Percentiles rank a stretch among this genome's conserved stretches.
These are phyloP conservation scores for Agrilus cyanescens DNA, from an alignment of 2,888 invertebrate genomes.

Conservation along the genomic window DNA sequence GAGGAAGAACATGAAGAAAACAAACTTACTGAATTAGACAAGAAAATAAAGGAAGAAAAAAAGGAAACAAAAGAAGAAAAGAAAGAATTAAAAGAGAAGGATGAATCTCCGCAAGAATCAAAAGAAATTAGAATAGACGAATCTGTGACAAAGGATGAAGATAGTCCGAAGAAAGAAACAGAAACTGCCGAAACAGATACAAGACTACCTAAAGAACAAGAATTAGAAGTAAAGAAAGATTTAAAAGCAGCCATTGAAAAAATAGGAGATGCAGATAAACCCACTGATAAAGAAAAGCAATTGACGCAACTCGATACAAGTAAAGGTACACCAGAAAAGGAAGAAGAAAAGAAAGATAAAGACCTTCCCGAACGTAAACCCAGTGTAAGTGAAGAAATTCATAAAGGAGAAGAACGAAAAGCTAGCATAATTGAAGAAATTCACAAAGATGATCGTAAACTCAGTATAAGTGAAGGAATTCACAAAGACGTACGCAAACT, in stretches of 20 bases:
- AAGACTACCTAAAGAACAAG: slow-evolving; percentile 1
- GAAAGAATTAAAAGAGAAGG: slow-evolving; percentile 1
- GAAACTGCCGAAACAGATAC: slow-evolving; percentile 1
- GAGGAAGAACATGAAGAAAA: slow-evolving; percentile 9
- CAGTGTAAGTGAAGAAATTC: no score
- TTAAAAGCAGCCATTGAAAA: slow-evolving; percentile 9
- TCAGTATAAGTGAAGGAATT: not conserved
- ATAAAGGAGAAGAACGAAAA: not conserved
- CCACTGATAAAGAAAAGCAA: slow-evolving; percentile 10
- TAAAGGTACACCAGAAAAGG: slow-evolving; percentile 6
- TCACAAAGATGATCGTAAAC: not conserved
- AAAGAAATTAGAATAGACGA: not conserved
- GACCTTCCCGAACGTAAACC: not conserved
- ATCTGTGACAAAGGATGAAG: not conserved
- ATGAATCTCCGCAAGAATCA: not conserved
- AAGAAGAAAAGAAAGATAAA: slow-evolving; percentile 25
- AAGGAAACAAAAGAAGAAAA: not conserved
- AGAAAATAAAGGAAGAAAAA: not conserved
- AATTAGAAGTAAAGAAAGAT: slow-evolving; percentile 7
- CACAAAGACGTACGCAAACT: not conserved
- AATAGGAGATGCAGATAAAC: slow-evolving; percentile 9
- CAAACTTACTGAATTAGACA: slow-evolving; percentile 5
- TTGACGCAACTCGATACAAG: slow-evolving; percentile 8
- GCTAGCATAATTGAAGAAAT: not conserved
- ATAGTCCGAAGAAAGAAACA: slow-evolving; percentile 2